Evolutionary conservation across 2,113 vertebrate species (phyloP).

Genomic region (Urocitellus parryii): DNA sequence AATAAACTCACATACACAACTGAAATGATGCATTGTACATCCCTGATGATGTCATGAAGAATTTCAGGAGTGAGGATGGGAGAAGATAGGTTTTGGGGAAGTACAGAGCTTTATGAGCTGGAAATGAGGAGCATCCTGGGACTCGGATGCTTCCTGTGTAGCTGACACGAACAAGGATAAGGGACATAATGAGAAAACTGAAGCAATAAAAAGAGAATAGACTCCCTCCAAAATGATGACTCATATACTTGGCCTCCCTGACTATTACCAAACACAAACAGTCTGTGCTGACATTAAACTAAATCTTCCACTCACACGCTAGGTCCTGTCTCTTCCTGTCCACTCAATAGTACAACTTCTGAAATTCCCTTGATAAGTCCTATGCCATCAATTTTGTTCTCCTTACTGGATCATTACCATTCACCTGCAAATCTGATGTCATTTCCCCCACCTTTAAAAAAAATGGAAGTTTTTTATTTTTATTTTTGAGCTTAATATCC

Average conservation of each 20-base stretch:
- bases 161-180: background rate
- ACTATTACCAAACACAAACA: background rate
- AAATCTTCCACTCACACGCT: background rate
- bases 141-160: background rate
- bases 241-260: background rate
- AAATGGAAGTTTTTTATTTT: background rate
- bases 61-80: background rate
- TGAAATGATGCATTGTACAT: background rate
- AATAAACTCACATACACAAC: background rate
- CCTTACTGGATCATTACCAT: background rate
- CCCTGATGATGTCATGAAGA: background rate
- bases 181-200: background rate
- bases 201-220: background rate
- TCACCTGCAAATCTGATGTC: background rate
- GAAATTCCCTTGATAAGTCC: background rate
- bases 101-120: background rate
- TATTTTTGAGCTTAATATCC: background rate
- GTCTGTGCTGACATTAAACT: background rate
- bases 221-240: constrained; percentile 11
- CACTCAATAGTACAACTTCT: background rate
- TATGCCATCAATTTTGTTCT: background rate
- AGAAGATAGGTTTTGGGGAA: background rate
- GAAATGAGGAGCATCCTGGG: background rate
- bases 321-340: background rate
- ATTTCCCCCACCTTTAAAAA: background rate